These are phyloP conservation scores for Thera obeliscata DNA, from an alignment of 2,888 invertebrate species.

Conservation along the genomic window DNA sequence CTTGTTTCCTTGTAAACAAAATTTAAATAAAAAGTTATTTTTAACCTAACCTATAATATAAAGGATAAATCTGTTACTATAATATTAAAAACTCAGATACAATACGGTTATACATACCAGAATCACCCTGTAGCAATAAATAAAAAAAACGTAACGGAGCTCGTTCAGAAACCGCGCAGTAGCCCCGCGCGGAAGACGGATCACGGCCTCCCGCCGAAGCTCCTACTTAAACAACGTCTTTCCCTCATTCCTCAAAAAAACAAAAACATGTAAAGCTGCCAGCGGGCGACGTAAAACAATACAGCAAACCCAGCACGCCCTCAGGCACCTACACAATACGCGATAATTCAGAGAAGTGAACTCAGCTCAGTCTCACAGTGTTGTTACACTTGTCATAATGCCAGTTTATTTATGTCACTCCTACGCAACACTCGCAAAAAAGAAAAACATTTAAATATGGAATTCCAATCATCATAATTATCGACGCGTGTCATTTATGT, in stretches of 20 bases:
- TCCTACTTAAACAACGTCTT: slow-evolving; percentile 59
- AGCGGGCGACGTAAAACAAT: slow-evolving; percentile 67
- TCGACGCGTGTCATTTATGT: slow-evolving; percentile 51
- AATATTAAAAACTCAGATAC: neutral
- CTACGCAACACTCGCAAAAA: slow-evolving; percentile 56
- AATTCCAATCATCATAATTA: slow-evolving; percentile 49
- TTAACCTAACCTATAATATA: too few species aligned
- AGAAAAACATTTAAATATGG: slow-evolving; percentile 51
- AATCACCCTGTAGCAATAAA: slow-evolving; percentile 7
- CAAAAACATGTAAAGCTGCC: slow-evolving; percentile 32
- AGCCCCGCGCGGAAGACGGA: slow-evolving; percentile 70
- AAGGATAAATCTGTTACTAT: too few species aligned
- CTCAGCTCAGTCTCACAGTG: slow-evolving; percentile 33
- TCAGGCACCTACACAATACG: slow-evolving; percentile 47
- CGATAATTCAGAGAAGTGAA: slow-evolving; percentile 55
- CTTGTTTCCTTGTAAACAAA: too few species aligned
- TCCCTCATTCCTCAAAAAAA: slow-evolving; percentile 39
- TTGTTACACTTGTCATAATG: slow-evolving; percentile 53
- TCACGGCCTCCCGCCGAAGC: slow-evolving; percentile 48
- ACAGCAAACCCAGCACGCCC: slow-evolving; percentile 37
- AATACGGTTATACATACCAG: neutral
- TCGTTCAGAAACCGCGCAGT: slow-evolving; percentile 66
- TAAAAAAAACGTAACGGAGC: slow-evolving; percentile 17
- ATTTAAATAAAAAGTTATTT: too few species aligned
- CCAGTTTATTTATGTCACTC: slow-evolving; percentile 62